phyloP scores from a whole-genome alignment of 1,140 invertebrate species.

The Scaptomyza graminum region DNA sequence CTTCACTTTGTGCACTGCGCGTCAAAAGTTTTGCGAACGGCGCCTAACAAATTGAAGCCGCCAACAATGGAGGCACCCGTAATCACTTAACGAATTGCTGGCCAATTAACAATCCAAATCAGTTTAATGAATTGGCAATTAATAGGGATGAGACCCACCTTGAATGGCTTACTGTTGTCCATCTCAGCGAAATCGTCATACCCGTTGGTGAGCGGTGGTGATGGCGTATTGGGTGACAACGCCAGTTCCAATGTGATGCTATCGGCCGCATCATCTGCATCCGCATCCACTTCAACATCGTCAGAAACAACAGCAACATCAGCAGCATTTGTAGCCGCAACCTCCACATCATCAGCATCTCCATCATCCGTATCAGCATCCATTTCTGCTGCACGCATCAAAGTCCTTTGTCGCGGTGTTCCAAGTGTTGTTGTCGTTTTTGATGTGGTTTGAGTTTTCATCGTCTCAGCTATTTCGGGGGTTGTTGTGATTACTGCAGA shows the following conservation, averaged over 20 bases:
- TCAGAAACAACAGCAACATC: slow-evolving; percentile 1
- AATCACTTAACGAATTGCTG: slow-evolving; percentile 68
- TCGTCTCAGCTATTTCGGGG: slow-evolving; percentile 20
- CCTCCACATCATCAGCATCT: slow-evolving; percentile 46
- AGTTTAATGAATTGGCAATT: slow-evolving; percentile 14
- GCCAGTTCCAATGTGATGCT: slow-evolving; percentile 71
- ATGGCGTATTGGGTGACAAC: slow-evolving; percentile 63
- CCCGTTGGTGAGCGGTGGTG: slow-evolving; percentile 62
- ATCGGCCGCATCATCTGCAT: slow-evolving; percentile 67
- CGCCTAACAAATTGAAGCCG: not conserved
- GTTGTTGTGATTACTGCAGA: slow-evolving; percentile 36
- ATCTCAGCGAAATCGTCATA: slow-evolving; percentile 65
- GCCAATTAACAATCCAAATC: slow-evolving; percentile 33
- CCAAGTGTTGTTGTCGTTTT: slow-evolving; percentile 29
- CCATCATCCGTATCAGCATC: slow-evolving; percentile 66
- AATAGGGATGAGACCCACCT: slow-evolving; percentile 45
- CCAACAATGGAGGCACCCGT: slow-evolving; percentile 35
- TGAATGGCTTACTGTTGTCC: slow-evolving; percentile 74
- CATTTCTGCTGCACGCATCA: slow-evolving; percentile 67
- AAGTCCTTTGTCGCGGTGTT: slow-evolving; percentile 58
- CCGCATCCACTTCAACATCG: slow-evolving; percentile 24
- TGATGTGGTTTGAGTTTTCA: slow-evolving; percentile 4
- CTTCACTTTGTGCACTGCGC: slow-evolving; percentile 32
- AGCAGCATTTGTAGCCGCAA: not conserved
- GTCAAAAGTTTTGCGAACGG: slow-evolving; percentile 33